These are phyloP conservation scores for Catharus fuscescens DNA, from an alignment of 2,113 vertebrate genomes.

Conservation along the genomic window DNA sequence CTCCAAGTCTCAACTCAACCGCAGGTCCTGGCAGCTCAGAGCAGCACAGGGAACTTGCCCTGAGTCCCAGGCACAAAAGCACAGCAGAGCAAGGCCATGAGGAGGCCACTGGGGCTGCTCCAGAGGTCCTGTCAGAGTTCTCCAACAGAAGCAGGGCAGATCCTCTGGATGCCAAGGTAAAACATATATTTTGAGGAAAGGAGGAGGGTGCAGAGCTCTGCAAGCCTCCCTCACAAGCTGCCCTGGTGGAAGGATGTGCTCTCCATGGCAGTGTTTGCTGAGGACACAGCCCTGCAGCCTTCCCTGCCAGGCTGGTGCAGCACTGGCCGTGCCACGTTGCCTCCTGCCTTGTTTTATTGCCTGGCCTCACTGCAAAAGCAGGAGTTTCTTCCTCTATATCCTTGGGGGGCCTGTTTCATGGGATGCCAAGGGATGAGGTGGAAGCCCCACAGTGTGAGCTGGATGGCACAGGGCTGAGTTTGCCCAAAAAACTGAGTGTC, in stretches of 20 bases:
- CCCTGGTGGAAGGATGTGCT: neutral
- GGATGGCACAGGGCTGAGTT: neutral
- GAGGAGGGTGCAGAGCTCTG: neutral
- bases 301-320: neutral
- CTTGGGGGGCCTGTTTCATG: neutral
- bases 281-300: neutral
- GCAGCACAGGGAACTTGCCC: neutral
- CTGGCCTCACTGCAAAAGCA: neutral
- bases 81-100: neutral
- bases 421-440: neutral
- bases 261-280: neutral
- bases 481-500: neutral
- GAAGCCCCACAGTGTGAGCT: neutral
- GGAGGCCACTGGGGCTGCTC: neutral
- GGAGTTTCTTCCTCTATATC: neutral
- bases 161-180: neutral
- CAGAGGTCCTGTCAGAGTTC: neutral
- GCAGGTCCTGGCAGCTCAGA: neutral
- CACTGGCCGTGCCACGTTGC: accelerated
- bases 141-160: neutral
- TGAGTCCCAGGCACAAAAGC: neutral
- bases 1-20: neutral
- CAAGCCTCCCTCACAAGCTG: neutral
- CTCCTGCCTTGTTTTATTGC: neutral
- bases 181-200: neutral